A percentile compares a stretch with the other conserved stretches of the same genome.
These are phyloP conservation scores for Rattus norvegicus DNA, from an alignment of 2,113 vertebrate genomes.

Conservation along the genomic window DNA sequence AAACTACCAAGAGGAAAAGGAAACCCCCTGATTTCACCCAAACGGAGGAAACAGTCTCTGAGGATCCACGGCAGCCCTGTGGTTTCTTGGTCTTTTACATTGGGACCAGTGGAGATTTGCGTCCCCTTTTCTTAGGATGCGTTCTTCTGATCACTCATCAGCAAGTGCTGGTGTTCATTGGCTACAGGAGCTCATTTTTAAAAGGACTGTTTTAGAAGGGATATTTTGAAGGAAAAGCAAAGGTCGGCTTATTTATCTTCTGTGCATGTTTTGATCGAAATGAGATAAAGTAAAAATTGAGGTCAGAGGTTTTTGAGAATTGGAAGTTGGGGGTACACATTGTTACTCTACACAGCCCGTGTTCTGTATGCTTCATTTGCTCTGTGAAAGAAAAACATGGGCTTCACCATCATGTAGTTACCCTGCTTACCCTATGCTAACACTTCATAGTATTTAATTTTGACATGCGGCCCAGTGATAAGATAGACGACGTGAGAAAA, in stretches of 20 bases:
- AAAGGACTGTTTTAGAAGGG: constrained; percentile 34
- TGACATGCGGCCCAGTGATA: background rate
- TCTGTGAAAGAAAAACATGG: background rate
- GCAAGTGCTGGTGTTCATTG: background rate
- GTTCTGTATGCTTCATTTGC: constrained; percentile 10
- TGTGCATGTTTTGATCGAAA: constrained; percentile 9
- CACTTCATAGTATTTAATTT: constrained; percentile 30
- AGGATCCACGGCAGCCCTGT: constrained; percentile 12
- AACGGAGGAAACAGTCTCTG: background rate
- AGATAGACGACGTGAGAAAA: background rate
- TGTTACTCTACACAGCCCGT: background rate
- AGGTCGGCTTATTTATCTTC: constrained; percentile 11
- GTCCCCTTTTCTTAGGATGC: background rate
- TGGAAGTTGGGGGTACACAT: background rate
- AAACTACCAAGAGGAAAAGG: background rate
- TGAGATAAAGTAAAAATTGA: constrained; percentile 35
- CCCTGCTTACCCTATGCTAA: background rate
- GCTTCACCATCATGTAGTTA: background rate
- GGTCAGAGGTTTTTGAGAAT: constrained; percentile 41
- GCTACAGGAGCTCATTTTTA: background rate
- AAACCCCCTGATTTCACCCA: background rate
- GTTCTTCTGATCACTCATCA: constrained; percentile 33
- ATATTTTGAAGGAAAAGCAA: constrained; percentile 21
- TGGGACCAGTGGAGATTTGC: constrained; percentile 22
- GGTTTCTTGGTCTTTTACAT: constrained; percentile 35